A percentile compares a stretch with the other conserved stretches of the same genome.
Evolutionary conservation across 2,113 vertebrate species (phyloP).

Genomic region (Arothron firmamentum): DNA sequence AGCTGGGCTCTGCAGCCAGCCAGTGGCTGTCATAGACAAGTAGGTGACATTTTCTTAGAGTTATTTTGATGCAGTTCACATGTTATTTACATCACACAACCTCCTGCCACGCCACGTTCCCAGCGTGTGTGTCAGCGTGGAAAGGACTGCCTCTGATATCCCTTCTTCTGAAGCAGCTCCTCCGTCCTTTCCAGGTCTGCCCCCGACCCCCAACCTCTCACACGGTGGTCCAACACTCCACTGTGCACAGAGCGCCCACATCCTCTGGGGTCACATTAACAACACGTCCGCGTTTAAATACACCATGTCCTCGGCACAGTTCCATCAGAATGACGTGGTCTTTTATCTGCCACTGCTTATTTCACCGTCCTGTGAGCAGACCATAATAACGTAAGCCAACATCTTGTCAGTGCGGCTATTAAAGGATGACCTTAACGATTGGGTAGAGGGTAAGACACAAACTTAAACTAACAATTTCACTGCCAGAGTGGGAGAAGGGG

Average conservation of each 20-base stretch:
- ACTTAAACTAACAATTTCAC: slow-evolving; percentile 43
- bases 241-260: neutral
- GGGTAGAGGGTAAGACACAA: slow-evolving; percentile 22
- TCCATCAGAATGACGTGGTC: slow-evolving; percentile 35
- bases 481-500: slow-evolving; percentile 27
- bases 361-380: slow-evolving; percentile 41
- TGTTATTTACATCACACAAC: slow-evolving; percentile 61
- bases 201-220: slow-evolving; percentile 53
- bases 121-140: slow-evolving; percentile 9
- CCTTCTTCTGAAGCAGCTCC: slow-evolving; percentile 65
- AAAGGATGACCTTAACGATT: slow-evolving; percentile 25
- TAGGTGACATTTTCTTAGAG: slow-evolving; percentile 45
- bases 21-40: slow-evolving; percentile 56
- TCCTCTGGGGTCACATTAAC: slow-evolving; percentile 26
- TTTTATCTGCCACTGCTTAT: slow-evolving; percentile 48
- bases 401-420: slow-evolving; percentile 36
- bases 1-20: slow-evolving; percentile 45
- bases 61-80: slow-evolving; percentile 61
- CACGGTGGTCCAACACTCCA: slow-evolving; percentile 30
- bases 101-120: slow-evolving; percentile 11
- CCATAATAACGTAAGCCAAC: slow-evolving; percentile 51
- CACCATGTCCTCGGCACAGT: slow-evolving; percentile 23
- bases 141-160: slow-evolving; percentile 41
- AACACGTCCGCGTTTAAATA: slow-evolving; percentile 19
- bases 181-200: slow-evolving; percentile 53